Evolutionary conservation across 2,113 vertebrate species (phyloP).

Genomic region (Psophia crepitans): DNA sequence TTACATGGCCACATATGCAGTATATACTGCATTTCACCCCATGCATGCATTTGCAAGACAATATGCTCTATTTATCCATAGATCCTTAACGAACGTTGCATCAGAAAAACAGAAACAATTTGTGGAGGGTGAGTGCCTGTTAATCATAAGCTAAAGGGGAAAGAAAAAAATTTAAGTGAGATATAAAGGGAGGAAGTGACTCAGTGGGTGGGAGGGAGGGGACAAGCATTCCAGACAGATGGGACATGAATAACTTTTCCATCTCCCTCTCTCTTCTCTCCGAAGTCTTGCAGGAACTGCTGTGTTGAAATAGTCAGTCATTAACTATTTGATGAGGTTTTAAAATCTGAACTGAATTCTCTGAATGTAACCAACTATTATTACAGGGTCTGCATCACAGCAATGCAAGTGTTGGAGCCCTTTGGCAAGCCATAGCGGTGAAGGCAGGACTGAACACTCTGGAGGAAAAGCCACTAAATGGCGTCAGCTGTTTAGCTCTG

Average conservation of each 20-base stretch:
- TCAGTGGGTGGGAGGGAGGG: conserved; percentile 59
- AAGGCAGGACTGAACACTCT: neutral
- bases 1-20: neutral
- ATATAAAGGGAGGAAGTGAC: conserved; percentile 68
- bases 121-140: conserved; percentile 50
- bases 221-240: conserved; percentile 68
- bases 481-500: neutral
- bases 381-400: conserved; percentile 33
- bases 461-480: conserved; percentile 45
- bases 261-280: conserved; percentile 50
- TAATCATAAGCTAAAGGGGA: conserved; percentile 69
- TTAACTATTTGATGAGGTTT: conserved; percentile 67
- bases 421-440: neutral
- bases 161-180: conserved; percentile 64
- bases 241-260: conserved; percentile 70
- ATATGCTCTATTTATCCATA: neutral
- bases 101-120: neutral
- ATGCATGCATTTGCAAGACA: neutral
- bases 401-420: conserved; percentile 39
- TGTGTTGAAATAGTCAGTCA: conserved; percentile 60
- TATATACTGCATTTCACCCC: neutral
- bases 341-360: conserved; percentile 48
- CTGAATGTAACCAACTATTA: conserved; percentile 52
- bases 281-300: conserved; percentile 50
- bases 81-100: neutral